These are phyloP conservation scores for Nematopogon swammerdamellus DNA, from an alignment of 2,888 invertebrate species.

Conservation along the genomic window DNA sequence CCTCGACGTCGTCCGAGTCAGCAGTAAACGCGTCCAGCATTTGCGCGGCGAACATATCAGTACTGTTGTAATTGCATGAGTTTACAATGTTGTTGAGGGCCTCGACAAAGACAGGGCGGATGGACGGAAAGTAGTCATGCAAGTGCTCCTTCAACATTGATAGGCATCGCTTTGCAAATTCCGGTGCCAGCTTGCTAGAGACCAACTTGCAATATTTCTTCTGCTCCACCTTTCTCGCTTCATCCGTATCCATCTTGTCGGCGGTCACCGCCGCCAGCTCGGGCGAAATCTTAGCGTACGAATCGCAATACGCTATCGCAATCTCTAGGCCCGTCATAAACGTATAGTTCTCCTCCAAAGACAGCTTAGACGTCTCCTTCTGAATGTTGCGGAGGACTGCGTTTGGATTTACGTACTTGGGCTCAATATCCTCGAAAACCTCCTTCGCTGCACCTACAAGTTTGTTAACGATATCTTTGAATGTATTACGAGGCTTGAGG, in stretches of 20 bases:
- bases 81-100: too few relatives aligned
- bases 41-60: not conserved
- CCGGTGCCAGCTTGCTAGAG: constrained; percentile 15
- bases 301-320: constrained; percentile 13
- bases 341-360: constrained; percentile 24
- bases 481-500: constrained; percentile 15
- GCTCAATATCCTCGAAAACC: constrained; percentile 7
- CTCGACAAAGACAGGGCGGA: too few relatives aligned
- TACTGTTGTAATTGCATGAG: too few relatives aligned
- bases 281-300: not conserved
- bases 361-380: constrained; percentile 16
- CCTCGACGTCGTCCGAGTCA: not conserved
- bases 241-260: not conserved
- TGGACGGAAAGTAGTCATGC: constrained; percentile 18
- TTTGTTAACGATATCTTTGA: too few relatives aligned
- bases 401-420: constrained; percentile 17
- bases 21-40: not conserved
- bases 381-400: constrained; percentile 20
- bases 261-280: too few relatives aligned
- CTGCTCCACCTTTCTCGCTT: too few relatives aligned
- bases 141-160: constrained; percentile 25
- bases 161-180: constrained; percentile 22
- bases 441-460: not conserved
- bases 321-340: constrained; percentile 25
- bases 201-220: constrained; percentile 16